Percentiles rank a stretch among this genome's conserved stretches.
Evolutionary conservation across 2,113 vertebrate species (phyloP).

Genomic region (Ondatra zibethicus): DNA sequence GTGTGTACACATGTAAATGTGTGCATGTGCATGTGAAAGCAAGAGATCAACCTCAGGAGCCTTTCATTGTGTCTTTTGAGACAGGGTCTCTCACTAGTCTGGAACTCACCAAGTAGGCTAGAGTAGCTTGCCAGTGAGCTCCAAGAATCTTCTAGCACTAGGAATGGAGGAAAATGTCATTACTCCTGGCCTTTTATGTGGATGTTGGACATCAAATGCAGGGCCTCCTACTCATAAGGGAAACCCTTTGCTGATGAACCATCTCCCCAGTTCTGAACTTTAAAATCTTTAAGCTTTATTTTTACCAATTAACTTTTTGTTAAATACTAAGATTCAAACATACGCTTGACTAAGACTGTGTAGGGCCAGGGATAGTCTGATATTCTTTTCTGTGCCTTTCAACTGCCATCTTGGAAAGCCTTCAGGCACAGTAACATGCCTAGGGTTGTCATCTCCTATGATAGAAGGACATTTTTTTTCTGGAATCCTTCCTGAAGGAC

Average conservation of each 20-base stretch:
- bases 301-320: background rate
- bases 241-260: background rate
- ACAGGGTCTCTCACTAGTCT: background rate
- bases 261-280: background rate
- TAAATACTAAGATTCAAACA: background rate
- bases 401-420: background rate
- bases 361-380: too few relatives aligned
- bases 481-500: background rate
- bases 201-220: background rate
- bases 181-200: too few relatives aligned
- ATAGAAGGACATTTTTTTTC: background rate
- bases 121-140: too few relatives aligned
- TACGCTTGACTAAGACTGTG: rapidly evolving
- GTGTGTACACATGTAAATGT: too few relatives aligned
- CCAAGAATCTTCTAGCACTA: too few relatives aligned
- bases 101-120: background rate
- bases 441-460: background rate
- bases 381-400: background rate
- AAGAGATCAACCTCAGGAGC: too few relatives aligned
- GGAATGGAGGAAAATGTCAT: background rate
- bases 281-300: background rate
- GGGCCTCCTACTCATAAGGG: background rate
- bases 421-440: background rate
- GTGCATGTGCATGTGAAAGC: background rate
- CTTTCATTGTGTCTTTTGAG: background rate